Evolutionary conservation across 2,113 vertebrate genomes (phyloP).

Genomic region (Nerophis ophidion): DNA sequence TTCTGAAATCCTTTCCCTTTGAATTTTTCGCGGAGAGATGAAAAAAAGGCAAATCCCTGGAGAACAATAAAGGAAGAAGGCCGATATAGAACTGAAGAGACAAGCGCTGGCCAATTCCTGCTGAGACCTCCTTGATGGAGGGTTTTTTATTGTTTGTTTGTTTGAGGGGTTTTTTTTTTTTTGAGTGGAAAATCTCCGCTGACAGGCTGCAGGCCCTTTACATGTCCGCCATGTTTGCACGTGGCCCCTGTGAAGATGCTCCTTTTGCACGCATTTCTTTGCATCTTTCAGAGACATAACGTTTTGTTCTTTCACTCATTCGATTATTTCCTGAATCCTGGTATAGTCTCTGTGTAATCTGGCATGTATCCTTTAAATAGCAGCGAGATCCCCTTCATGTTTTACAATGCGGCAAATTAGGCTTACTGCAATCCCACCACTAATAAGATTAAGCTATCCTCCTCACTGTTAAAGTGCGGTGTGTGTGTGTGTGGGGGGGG

Average conservation of each 20-base stretch:
- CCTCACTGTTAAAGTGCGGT: conserved; percentile 19
- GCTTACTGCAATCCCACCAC: conserved; percentile 46
- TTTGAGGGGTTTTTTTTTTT: too few species aligned
- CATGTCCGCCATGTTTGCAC: conserved; percentile 22
- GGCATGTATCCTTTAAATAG: conserved; percentile 42
- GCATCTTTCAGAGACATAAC: conserved; percentile 1
- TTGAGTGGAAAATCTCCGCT: conserved; percentile 44
- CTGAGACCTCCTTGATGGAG: conserved; percentile 51
- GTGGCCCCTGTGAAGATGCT: conserved; percentile 9
- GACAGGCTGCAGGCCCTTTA: conserved; percentile 20
- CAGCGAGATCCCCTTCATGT: conserved; percentile 54
- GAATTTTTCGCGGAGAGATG: conserved; percentile 26
- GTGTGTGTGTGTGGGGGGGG: too few species aligned
- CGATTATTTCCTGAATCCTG: conserved; percentile 25
- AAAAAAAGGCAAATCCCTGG: conserved; percentile 27
- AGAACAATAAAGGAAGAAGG: conserved; percentile 39
- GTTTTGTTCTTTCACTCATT: conserved; percentile 10
- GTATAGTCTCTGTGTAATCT: conserved; percentile 35
- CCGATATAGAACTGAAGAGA: conserved; percentile 43
- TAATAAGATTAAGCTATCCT: conserved; percentile 48
- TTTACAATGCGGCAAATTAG: conserved; percentile 55
- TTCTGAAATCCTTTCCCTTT: conserved; percentile 53
- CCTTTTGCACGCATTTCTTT: conserved; percentile 3
- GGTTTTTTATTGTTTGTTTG: conserved; percentile 17
- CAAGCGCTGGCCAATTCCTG: conserved; percentile 39